Evolutionary conservation across 2,888 invertebrate species (phyloP).

Genomic region (Dusona sp.): DNA sequence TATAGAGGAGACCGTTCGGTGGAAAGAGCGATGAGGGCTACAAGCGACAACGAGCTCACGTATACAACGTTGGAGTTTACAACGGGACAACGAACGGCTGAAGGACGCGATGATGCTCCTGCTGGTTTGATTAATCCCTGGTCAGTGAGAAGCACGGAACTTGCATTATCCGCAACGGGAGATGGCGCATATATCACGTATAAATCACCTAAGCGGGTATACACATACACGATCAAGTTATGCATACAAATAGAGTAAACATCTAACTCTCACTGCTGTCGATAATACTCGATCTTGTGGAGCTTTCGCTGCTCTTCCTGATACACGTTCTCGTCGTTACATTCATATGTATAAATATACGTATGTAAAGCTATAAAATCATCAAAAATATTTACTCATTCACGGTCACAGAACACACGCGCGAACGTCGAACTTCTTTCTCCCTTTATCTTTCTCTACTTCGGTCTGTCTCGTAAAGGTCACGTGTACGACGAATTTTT

Average conservation of each 20-base stretch:
- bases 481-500: conserved; percentile 69
- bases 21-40: conserved; percentile 5
- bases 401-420: conserved; percentile 1
- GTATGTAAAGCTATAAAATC: conserved; percentile 7
- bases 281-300: conserved; percentile 64
- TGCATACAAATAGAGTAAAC: conserved; percentile 30
- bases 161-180: conserved; percentile 66
- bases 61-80: conserved; percentile 50
- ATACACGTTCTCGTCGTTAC: not conserved
- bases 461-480: conserved; percentile 56
- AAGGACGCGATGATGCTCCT: conserved; percentile 61
- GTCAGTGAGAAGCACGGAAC: conserved; percentile 67
- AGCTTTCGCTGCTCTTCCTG: conserved; percentile 47
- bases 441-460: not conserved
- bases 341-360: not conserved
- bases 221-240: conserved; percentile 31
- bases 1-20: not conserved
- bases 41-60: conserved; percentile 45
- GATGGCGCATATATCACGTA: conserved; percentile 51
- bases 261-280: conserved; percentile 59
- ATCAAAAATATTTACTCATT: conserved; percentile 23
- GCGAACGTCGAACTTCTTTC: not conserved
- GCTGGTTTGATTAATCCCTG: conserved; percentile 69
- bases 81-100: conserved; percentile 51
- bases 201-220: conserved; percentile 27